phyloP scores from a whole-genome alignment of 2,888 invertebrate species.

The Bursaphelenchus okinawaensis region DNA sequence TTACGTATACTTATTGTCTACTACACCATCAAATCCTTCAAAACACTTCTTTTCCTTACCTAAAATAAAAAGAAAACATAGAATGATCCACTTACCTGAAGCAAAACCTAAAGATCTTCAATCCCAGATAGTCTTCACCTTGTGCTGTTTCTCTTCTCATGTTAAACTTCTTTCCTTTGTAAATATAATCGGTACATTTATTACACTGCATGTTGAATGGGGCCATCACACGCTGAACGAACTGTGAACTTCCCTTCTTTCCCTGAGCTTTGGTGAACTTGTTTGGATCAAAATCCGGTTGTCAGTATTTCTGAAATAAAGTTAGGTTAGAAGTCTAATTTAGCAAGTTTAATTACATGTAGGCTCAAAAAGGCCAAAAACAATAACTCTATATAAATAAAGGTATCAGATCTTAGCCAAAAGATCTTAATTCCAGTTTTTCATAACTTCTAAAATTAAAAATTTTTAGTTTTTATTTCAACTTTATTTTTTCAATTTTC shows the following conservation, averaged over 20 bases:
- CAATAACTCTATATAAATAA: too few relatives aligned
- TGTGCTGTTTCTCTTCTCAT: conserved; percentile 97
- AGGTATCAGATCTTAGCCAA: too few relatives aligned
- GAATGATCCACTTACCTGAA: conserved; percentile 64
- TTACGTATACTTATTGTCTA: too few relatives aligned
- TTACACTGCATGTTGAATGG: conserved; percentile 99
- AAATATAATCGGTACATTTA: conserved; percentile 98
- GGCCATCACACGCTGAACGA: conserved; percentile 96
- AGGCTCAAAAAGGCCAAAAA: too few relatives aligned
- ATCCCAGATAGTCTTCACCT: conserved; percentile 89
- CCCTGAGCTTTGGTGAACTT: conserved; percentile 96
- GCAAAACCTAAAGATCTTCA: conserved; percentile 93
- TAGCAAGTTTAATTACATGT: background rate
- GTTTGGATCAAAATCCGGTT: conserved; percentile 90
- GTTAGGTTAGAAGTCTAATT: conserved; percentile 21
- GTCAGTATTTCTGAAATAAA: conserved; percentile 89
- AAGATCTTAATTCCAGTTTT: too few relatives aligned
- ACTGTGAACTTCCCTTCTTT: conserved; percentile 79
- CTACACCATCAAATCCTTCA: too few relatives aligned
- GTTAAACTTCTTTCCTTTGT: conserved; percentile 96
- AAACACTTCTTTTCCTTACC: too few relatives aligned
- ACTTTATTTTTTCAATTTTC: too few relatives aligned
- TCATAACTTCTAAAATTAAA: too few relatives aligned
- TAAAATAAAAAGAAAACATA: background rate
- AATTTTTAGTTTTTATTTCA: too few relatives aligned